Base-by-base conservation (phyloP, 1,140 invertebrate genomes). In the Leptopilina clavipes region DNA sequence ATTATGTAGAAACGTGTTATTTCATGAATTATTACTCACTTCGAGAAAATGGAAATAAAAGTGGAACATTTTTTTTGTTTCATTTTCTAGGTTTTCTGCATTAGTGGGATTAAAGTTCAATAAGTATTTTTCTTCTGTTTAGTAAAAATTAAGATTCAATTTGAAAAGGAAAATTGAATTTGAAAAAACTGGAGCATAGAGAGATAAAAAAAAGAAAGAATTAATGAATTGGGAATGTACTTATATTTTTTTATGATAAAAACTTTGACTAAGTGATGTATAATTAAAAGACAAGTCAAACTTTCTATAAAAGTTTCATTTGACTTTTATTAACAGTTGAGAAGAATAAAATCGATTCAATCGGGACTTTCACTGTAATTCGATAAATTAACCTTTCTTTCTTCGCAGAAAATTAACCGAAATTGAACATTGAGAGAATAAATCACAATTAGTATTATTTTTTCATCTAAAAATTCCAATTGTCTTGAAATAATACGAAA, bases 281-380 rank as follows among this genome's bases (percentile, higher is more conserved):
- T 31, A 31, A 59, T 59, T 59, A 59, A 19, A 59, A 25, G 19
- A 22, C 11, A 56, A 56, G 17, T 17, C 14, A 52, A 52, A 52
- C 14, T 17, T 52, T 52, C n/a, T 3, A n/a, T n/a, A 7, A 52
- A 52, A 17, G 14, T 52, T n/a, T n/a, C 25, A 1, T 52, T 8
- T 1, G 45, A 48, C 45, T 48, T 48, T 48, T 48, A 48, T 14
- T 48, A 48, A 48, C 45, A 48, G 45, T 48, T 48, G 11, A n/a
- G 5, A 31, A 31, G 45, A 48, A 48, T 48, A 31, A 52, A 52
- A n/a, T 52, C 14, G 48, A 17, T 52, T n/a, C n/a, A 52, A 52
- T 52, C n/a, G 17, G 25, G 48, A 17, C 48, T 52, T 52, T 52
- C n/a, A 52, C n/a, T 52, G 48, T n/a, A 17, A 52, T 52, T 52